phyloP scores from a whole-genome alignment of 2,113 vertebrate species.

The Mustela nigripes region DNA sequence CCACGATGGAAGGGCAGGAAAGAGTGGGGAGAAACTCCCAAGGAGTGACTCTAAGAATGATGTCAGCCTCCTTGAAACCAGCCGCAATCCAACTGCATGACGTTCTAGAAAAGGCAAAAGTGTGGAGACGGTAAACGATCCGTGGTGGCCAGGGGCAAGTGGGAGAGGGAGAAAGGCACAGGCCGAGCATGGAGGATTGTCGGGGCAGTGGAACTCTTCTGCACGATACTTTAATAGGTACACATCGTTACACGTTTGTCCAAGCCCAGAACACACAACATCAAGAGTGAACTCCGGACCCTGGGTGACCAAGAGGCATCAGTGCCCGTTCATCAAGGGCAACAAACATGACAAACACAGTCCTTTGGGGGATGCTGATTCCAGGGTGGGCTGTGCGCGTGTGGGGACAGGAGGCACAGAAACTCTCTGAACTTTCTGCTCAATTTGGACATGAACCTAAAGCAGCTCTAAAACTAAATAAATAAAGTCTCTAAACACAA shows the following conservation, averaged over 20 bases:
- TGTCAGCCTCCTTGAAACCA: too few species aligned
- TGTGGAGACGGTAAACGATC: background rate
- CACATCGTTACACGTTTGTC: background rate
- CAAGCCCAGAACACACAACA: background rate
- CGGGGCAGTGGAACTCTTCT: too few species aligned
- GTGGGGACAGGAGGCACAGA: background rate
- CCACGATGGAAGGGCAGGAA: background rate
- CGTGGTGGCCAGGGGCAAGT: background rate
- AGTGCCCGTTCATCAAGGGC: rapidly evolving
- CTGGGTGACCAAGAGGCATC: background rate
- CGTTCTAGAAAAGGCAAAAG: background rate
- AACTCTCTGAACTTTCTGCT: background rate
- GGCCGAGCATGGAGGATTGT: background rate
- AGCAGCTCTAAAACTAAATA: background rate
- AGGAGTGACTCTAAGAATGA: background rate
- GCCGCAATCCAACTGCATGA: background rate
- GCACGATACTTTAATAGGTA: rapidly evolving
- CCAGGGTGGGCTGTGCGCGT: rapidly evolving
- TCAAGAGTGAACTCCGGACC: background rate
- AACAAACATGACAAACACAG: rapidly evolving
- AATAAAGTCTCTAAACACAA: background rate
- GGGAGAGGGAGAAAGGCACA: background rate
- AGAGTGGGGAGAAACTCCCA: background rate
- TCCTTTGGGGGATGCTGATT: background rate
- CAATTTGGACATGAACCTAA: background rate